A percentile compares a stretch with the other conserved stretches of the same genome.
phyloP scores from a whole-genome alignment of 2,113 vertebrate species.

The Apteryx owenii region DNA sequence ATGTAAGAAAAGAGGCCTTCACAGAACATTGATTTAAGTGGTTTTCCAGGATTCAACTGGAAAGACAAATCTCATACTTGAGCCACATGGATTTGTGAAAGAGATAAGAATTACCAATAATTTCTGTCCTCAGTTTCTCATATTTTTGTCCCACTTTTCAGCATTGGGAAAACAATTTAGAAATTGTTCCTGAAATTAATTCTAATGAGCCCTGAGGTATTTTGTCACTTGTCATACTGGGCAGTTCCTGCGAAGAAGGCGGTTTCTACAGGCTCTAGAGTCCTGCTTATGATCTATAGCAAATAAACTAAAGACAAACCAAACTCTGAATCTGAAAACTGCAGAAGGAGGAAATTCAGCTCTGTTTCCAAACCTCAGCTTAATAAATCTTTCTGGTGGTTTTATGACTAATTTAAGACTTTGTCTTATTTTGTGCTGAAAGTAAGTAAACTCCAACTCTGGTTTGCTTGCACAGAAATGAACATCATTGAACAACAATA shows the following conservation, averaged over 20 bases:
- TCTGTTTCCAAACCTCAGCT: background rate
- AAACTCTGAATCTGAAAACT: background rate
- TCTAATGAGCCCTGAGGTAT: background rate
- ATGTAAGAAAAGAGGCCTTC: background rate
- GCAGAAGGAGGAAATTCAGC: background rate
- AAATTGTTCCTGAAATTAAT: background rate
- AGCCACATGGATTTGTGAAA: background rate
- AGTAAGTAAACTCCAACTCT: constrained; percentile 35
- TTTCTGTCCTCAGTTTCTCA: background rate
- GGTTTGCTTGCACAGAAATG: constrained; percentile 8
- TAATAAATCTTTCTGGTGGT: constrained; percentile 33
- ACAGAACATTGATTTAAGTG: background rate
- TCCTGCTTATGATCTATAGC: background rate
- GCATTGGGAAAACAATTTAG: background rate
- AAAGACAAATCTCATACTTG: background rate
- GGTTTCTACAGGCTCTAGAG: background rate
- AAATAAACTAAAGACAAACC: background rate
- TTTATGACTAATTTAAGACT: constrained; percentile 32
- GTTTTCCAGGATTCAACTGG: background rate
- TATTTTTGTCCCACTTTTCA: background rate
- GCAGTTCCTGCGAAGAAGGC: background rate
- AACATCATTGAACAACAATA: background rate
- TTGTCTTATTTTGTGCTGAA: background rate
- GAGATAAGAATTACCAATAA: background rate
- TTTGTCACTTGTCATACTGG: background rate